Evolutionary conservation across 2,113 vertebrate species (phyloP), one percentile per base, ranked within the genome.

Genomic region (Oreochromis aureus): DNA sequence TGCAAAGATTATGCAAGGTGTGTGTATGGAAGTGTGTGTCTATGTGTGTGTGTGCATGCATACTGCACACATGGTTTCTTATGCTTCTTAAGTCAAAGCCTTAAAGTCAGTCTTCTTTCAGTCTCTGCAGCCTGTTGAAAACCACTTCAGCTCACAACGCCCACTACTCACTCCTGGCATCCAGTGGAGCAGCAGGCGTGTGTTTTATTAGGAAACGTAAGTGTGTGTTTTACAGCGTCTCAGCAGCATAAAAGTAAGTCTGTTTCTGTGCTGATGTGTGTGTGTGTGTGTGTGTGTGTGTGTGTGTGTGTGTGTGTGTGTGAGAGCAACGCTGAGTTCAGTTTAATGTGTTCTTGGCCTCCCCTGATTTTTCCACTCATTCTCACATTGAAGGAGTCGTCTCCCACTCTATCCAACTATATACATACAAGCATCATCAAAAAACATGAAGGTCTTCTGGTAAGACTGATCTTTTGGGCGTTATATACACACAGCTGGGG

Each of bases 1-100:
- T 58, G 91, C 89, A 34, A 80, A 82, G 90, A 93, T 94, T 93
- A 94, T 90, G 89, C 90, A 94, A 94, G 59, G 36, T 51, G 55
- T 85, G 82, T 89, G 84, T 19, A 12, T 76, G 34, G 19, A 18
- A 11, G 85, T 78, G 86, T 58, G 80, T 87, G 81, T 86, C 63
- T 76, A 71, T 41, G 82, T 61, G 30, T 84, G 51, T 84, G 71
- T 53, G 66, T 84, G 73, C 32, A 39, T 55, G 7, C 5, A 18
- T 13, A 8, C 39, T 18, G 81, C 82, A 80, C 86, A 79, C 78
- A 41, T 79, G 71, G 81, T 80, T 84, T 87, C 83, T 89, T 88
- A 73, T 76, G 54, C 76, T 71, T 88, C 83, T 84, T 76, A 44
- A 83, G 16, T 66, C 59, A 66, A 36, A 85, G 61, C 56, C 36